Percentiles rank a stretch among this genome's conserved stretches.
phyloP scores from a whole-genome alignment of 2,113 vertebrate species.

The Lycocorax pyrrhopterus region DNA sequence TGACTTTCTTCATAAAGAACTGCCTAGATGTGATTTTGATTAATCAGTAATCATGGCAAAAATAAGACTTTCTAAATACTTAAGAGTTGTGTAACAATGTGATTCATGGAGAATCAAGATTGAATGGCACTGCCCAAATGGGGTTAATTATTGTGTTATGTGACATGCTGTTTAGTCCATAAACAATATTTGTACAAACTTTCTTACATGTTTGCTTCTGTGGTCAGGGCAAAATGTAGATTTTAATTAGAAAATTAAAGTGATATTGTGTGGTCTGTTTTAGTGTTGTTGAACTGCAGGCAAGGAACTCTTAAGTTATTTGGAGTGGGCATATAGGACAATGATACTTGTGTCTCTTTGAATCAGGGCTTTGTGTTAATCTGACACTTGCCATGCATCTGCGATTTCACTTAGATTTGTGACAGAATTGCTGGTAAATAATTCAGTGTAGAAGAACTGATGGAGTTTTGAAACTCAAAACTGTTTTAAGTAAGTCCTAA shows the following conservation, averaged over 20 bases:
- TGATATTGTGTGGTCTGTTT: not conserved
- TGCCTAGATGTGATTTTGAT: not conserved
- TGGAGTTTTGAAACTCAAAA: not conserved
- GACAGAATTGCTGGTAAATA: not conserved
- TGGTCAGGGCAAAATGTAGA: not conserved
- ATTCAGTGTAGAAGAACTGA: not conserved
- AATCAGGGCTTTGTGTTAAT: not conserved
- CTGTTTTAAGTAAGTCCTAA: not conserved
- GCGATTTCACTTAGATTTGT: not conserved
- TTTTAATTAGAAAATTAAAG: not conserved
- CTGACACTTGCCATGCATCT: not conserved
- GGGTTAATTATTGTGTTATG: not conserved
- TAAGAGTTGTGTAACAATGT: not conserved
- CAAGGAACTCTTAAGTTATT: not conserved
- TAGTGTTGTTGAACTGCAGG: not conserved
- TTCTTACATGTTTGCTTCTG: not conserved
- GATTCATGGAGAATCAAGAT: not conserved
- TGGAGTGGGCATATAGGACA: not conserved
- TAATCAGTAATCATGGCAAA: not conserved
- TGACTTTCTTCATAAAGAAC: not conserved
- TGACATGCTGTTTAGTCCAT: not conserved
- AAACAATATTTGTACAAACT: not conserved
- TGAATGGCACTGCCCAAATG: not conserved
- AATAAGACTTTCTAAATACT: not conserved
- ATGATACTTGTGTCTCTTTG: not conserved